A percentile compares a stretch with the other conserved stretches of the same genome.
Conservation (phyloP, 2,797 vertebrate genomes). For the Tachyglossus aculeatus region DNA sequence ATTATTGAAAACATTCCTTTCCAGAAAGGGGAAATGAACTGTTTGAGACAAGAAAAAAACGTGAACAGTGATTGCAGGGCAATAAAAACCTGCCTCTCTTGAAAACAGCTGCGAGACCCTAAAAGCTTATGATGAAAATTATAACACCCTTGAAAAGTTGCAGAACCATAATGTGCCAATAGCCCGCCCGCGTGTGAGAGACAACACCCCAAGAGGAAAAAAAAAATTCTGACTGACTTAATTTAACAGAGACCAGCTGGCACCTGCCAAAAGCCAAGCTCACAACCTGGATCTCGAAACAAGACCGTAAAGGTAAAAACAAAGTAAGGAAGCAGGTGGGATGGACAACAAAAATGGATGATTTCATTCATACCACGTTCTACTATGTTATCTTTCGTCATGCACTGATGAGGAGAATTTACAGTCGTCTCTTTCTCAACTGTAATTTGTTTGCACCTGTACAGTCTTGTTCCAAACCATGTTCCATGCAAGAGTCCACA, state of each 20-base stretch:
- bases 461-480: slow-evolving; percentile 69
- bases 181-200: slow-evolving; percentile 19
- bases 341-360: slow-evolving; percentile 26
- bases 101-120: background rate
- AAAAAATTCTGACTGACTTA: no score
- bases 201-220: slow-evolving; percentile 32
- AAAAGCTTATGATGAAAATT: slow-evolving; percentile 37
- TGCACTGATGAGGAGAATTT: slow-evolving; percentile 39
- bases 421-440: slow-evolving; percentile 55
- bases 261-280: slow-evolving; percentile 37
- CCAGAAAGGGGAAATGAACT: slow-evolving; percentile 36
- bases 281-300: no score
- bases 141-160: slow-evolving; percentile 36
- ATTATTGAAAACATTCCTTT: slow-evolving; percentile 52
- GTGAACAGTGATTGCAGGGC: background rate
- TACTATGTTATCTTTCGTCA: slow-evolving; percentile 53
- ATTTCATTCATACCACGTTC: slow-evolving; percentile 14
- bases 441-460: slow-evolving; percentile 71
- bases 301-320: slow-evolving; percentile 36
- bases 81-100: slow-evolving; percentile 38
- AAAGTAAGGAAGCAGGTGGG: background rate
- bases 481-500: slow-evolving; percentile 66
- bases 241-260: slow-evolving; percentile 51
- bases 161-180: slow-evolving; percentile 26
- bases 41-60: slow-evolving; percentile 30